These are phyloP conservation scores for Ceratitis capitata DNA, from an alignment of 1,140 invertebrate genomes.

Conservation along the genomic window DNA sequence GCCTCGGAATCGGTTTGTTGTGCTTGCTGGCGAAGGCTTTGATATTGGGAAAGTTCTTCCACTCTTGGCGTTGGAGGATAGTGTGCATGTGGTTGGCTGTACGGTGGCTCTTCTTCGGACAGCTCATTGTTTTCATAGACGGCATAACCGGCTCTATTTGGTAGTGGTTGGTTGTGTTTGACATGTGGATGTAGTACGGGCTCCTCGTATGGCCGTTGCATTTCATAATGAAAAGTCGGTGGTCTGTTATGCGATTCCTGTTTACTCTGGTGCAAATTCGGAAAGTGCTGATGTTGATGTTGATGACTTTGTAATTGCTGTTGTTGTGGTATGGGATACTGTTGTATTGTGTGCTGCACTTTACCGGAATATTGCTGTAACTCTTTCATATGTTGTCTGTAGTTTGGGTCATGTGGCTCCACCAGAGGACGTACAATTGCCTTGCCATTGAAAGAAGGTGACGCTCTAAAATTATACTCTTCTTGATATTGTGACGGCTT, in stretches of 20 bases:
- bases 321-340: constrained; percentile 40
- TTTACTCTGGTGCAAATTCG: constrained; percentile 39
- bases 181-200: constrained; percentile 15
- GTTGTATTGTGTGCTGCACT: neutral
- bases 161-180: neutral
- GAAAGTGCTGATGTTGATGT: constrained; percentile 46
- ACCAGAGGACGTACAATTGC: constrained; percentile 39
- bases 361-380: neutral
- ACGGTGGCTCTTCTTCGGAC: neutral
- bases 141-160: constrained; percentile 46
- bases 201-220: constrained; percentile 41
- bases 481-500: neutral
- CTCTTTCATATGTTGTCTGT: constrained; percentile 14
- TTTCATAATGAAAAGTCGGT: constrained; percentile 45
- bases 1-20: neutral
- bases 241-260: constrained; percentile 48
- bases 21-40: neutral
- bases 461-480: constrained; percentile 55
- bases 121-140: constrained; percentile 57
- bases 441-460: constrained; percentile 52
- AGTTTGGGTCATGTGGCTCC: neutral
- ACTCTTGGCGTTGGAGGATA: constrained; percentile 4
- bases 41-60: neutral
- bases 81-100: constrained; percentile 22
- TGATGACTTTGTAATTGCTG: constrained; percentile 41